Percentiles rank a stretch among this genome's conserved stretches.
Conservation (phyloP, 1,140 invertebrate species). For the Helicoverpa armigera region DNA sequence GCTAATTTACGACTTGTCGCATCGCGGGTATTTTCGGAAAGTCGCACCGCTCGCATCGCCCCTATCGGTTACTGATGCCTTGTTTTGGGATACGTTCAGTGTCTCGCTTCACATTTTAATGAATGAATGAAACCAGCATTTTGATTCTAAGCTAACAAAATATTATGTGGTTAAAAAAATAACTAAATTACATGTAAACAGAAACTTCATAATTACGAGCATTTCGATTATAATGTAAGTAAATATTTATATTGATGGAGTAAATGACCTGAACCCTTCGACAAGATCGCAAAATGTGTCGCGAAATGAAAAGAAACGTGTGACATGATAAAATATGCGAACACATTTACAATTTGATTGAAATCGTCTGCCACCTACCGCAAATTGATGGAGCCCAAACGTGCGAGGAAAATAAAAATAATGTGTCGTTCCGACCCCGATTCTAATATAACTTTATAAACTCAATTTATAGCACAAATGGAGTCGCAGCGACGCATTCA, state of each 20-base stretch:
- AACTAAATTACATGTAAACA: not conserved
- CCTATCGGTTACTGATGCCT: constrained; percentile 47
- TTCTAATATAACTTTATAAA: constrained; percentile 48
- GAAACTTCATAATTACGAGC: too few species aligned
- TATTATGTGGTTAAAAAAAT: not conserved
- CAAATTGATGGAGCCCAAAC: constrained; percentile 41
- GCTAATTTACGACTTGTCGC: constrained; percentile 67
- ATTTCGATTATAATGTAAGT: not conserved
- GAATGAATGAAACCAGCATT: not conserved
- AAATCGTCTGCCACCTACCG: constrained; percentile 37
- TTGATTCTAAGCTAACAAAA: not conserved
- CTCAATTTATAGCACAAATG: constrained; percentile 38
- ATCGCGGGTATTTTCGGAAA: constrained; percentile 51
- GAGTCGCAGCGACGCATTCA: constrained; percentile 37
- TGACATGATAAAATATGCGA: constrained; percentile 32
- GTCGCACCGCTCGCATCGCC: constrained; percentile 9
- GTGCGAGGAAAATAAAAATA: constrained; percentile 46
- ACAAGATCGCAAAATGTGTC: not conserved
- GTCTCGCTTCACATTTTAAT: constrained; percentile 28
- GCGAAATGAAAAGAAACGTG: not conserved
- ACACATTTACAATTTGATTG: constrained; percentile 43
- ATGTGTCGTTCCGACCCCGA: constrained; percentile 31
- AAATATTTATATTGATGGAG: not conserved
- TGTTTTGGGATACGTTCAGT: constrained; percentile 31
- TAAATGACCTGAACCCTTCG: not conserved